A percentile compares a stretch with the other conserved stretches of the same genome.
Conservation (phyloP, 2,888 invertebrate species). For the Drosophila austrosaltans region DNA sequence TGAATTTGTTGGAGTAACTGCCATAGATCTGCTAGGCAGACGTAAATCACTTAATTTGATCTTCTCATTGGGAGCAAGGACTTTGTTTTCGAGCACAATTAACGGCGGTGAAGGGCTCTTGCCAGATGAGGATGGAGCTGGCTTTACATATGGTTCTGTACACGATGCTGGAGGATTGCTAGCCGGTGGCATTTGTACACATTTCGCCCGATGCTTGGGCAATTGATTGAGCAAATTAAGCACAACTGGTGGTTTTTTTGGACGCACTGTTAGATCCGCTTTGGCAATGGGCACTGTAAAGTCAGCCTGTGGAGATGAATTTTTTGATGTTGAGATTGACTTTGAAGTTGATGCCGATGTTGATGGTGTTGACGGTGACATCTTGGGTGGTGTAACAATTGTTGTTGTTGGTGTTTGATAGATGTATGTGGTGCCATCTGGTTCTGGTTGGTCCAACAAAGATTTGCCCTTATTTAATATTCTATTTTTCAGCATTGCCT, state of each 20-base stretch:
- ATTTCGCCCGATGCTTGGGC: conserved; percentile 52
- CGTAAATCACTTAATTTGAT: conserved; percentile 72
- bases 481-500: conserved; percentile 56
- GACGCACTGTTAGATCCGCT: conserved; percentile 46
- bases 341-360: conserved; percentile 7
- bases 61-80: conserved; percentile 79
- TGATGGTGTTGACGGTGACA: conserved; percentile 1
- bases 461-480: conserved; percentile 55
- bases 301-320: background rate
- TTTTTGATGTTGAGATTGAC: conserved; percentile 13
- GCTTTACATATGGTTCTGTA: background rate
- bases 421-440: background rate
- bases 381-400: background rate
- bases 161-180: background rate
- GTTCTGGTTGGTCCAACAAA: background rate
- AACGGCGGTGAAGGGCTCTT: conserved; percentile 44
- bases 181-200: conserved; percentile 7
- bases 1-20: background rate
- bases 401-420: conserved; percentile 12
- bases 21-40: conserved; percentile 45
- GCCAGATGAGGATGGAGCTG: background rate
- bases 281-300: conserved; percentile 49
- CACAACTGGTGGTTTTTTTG: conserved; percentile 47
- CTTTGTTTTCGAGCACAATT: conserved; percentile 81
- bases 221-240: conserved; percentile 60